phyloP scores from a whole-genome alignment of 2,113 vertebrate species.

The Tretioscincus oriximinensis region DNA sequence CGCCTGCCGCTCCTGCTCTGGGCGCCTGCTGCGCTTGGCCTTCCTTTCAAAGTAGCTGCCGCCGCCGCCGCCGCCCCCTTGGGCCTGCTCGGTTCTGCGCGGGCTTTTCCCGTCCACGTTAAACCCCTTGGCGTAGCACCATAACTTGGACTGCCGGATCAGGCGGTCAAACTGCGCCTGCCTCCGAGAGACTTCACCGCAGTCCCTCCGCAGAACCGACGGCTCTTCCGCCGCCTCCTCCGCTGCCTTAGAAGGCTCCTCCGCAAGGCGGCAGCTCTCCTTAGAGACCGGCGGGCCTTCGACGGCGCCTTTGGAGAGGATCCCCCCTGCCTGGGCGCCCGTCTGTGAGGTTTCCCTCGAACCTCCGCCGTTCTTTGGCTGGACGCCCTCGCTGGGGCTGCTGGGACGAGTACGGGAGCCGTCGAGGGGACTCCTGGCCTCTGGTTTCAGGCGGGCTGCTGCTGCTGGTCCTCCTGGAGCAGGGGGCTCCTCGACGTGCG shows the following conservation, averaged over 20 bases:
- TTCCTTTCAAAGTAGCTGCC: slow-evolving; percentile 53
- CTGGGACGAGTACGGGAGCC: slow-evolving; percentile 21
- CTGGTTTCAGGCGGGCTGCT: slow-evolving; percentile 13
- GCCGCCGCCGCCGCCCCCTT: slow-evolving; percentile 7
- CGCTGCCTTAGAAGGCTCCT: background rate
- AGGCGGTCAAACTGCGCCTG: slow-evolving; percentile 74
- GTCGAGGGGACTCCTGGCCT: slow-evolving; percentile 23
- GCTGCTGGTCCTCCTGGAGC: slow-evolving; percentile 10
- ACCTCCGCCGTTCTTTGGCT: slow-evolving; percentile 34
- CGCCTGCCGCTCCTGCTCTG: slow-evolving; percentile 40
- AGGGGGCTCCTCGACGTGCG: slow-evolving; percentile 15
- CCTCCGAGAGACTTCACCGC: slow-evolving; percentile 54
- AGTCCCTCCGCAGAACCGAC: slow-evolving; percentile 23
- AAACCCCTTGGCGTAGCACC: slow-evolving; percentile 79
- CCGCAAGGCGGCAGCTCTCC: background rate
- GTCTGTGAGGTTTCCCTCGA: slow-evolving; percentile 26
- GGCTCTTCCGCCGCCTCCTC: background rate
- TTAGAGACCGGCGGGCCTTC: slow-evolving; percentile 9
- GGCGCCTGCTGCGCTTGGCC: slow-evolving; percentile 51
- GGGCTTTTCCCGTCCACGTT: slow-evolving; percentile 71
- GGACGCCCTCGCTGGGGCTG: slow-evolving; percentile 38
- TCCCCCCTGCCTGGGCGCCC: slow-evolving; percentile 23
- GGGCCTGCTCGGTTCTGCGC: slow-evolving; percentile 51
- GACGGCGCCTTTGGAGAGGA: background rate
- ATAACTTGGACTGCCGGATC: slow-evolving; percentile 75